These are phyloP conservation scores for Remorina albescens DNA, from an alignment of 2,797 vertebrate species.

Conservation along the genomic window DNA sequence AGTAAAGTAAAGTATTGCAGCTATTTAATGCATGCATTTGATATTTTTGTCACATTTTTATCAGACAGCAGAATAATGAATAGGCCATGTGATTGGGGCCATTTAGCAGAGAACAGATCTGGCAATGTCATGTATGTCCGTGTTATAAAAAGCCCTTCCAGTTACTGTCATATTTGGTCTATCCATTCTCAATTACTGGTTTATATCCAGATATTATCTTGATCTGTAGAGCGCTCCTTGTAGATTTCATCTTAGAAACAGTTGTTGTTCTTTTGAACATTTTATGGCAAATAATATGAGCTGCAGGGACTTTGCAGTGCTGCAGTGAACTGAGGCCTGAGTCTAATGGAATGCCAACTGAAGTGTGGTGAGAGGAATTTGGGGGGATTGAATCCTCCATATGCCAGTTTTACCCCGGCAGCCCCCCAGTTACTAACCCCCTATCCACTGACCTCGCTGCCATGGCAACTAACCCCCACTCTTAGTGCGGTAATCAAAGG, in stretches of 20 bases:
- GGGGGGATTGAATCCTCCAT: constrained; percentile 38
- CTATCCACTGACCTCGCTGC: constrained; percentile 53
- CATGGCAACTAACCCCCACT: constrained; percentile 67
- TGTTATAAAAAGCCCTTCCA: no score
- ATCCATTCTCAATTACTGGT: neutral
- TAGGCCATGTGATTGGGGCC: no score
- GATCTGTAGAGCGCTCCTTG: neutral
- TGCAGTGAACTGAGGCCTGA: constrained; percentile 42
- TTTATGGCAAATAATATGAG: neutral
- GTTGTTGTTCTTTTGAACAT: neutral
- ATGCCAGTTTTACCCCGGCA: constrained; percentile 61
- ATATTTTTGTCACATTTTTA: no score
- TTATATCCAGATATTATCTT: constrained; percentile 1
- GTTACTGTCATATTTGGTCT: neutral
- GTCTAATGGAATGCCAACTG: constrained; percentile 54
- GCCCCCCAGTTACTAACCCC: constrained; percentile 32
- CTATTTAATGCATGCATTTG: no score
- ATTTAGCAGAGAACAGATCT: no score
- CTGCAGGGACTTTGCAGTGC: neutral
- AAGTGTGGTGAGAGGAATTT: constrained; percentile 59
- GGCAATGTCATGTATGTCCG: no score
- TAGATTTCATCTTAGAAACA: neutral
- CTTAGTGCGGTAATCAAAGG: constrained; percentile 48
- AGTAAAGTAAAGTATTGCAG: no score
- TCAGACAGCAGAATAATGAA: no score